phyloP scores from a whole-genome alignment of 2,888 invertebrate species.

The Ichneumoninae sp. region DNA sequence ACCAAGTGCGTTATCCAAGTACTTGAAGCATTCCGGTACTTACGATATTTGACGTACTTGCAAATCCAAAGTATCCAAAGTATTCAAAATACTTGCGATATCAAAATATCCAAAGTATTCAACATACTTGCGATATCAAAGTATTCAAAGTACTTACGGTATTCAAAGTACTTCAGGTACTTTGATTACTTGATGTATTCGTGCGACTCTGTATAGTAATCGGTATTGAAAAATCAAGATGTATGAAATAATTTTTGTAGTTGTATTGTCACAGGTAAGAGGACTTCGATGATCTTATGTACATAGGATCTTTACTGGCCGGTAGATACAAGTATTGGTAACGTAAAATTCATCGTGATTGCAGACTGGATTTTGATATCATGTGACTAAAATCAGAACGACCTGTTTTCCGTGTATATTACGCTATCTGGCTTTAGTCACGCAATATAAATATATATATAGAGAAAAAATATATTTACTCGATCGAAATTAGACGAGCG shows the following conservation, averaged over 20 bases:
- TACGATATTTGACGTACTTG: no score
- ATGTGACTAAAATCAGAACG: neutral
- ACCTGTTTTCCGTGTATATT: neutral
- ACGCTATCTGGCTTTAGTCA: neutral
- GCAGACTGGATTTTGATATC: neutral
- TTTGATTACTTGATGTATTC: neutral
- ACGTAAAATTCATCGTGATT: slow-evolving; percentile 30
- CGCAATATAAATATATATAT: neutral
- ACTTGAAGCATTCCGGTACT: neutral
- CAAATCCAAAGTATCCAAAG: no score
- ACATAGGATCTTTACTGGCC: neutral
- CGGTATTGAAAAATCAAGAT: neutral
- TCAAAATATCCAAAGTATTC: no score
- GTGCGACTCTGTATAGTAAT: neutral
- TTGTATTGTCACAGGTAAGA: slow-evolving; percentile 59
- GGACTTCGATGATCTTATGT: neutral
- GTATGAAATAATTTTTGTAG: slow-evolving; percentile 7
- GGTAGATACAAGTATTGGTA: slow-evolving; percentile 16
- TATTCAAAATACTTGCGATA: no score
- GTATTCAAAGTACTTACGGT: no score
- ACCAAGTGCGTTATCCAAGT: neutral
- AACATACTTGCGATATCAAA: no score
- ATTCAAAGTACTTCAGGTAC: no score
- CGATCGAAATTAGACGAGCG: slow-evolving; percentile 6
- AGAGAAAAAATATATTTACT: slow-evolving; percentile 15